Evolutionary conservation across 2,113 vertebrate species (phyloP), one percentile per base, ranked within the genome.

Genomic region (Recurvirostra avosetta): DNA sequence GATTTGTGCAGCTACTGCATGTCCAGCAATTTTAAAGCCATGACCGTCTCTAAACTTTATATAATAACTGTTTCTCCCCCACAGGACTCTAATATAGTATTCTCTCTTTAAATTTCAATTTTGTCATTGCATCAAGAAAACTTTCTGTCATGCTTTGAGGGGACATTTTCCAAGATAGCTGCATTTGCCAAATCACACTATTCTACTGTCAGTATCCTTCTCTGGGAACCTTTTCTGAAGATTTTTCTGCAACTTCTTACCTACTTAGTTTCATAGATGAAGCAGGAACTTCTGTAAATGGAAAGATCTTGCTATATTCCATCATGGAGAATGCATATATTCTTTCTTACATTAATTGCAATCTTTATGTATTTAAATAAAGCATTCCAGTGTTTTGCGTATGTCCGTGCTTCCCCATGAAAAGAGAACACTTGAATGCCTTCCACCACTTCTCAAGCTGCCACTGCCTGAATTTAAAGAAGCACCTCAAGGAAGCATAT

Each of bases 141-240:
- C 12, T 12, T 50, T 30, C 14, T 71, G 23, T 53, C 20, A 49
- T 15, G 23, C 30, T 84, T 61, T 58, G 55, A 77, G 36, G 19
- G 12, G 32, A 29, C 16, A 17, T 73, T 80, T 86, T 41, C 41
- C 38, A 87, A 56, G 13, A 40, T 1, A 43, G 59, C 6, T 43
- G 29, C 22, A 25, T 52, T 77, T 66, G 20, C 19, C 61, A 49
- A 53, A 68, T 25, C 0, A 0, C 4, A 30, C 9, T 36, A 15
- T 8, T 71, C 47, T 40, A 68, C 34, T n/a, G 38, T 29, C 66
- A 82, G 36, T 13, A 41, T 50, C 27, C 41, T 66, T 32, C 38
- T 72, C 61, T 16, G 15, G 25, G 20, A 81, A 61, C 21, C 17
- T 78, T 38, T 72, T 62, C 45, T 30, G 29, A 30, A 23, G 2